Base-by-base conservation (phyloP, 2,797 vertebrate genomes). In the Scleropages formosus region DNA sequence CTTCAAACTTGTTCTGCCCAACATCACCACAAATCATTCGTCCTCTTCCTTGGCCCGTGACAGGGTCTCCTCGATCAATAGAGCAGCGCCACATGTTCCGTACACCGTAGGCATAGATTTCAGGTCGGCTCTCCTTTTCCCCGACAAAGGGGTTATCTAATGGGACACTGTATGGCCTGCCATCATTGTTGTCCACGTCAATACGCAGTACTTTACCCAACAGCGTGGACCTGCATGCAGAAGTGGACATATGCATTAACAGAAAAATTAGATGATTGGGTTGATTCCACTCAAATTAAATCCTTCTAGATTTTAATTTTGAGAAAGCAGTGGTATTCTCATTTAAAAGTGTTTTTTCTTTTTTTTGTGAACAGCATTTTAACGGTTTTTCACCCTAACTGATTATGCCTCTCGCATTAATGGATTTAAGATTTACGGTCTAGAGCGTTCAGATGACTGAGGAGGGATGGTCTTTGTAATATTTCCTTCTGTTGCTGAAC, bases 81-180 rank as follows among this genome's bases (percentile, higher is more conserved):
- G 93, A 94, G 82, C 94, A 94, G 11, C 93, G 90, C 94, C 94
- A 94, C 94, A 94, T 94, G 85, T 94, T 95, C 62, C 94, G 90
- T 70, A 93, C 93, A 0, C 94, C 93, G 12, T 92, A 94, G 8
- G 94, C 94, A 47, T 91, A 95, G 80, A 94, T 84, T 84, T 95
- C 93, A 61, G 93, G 88, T 31, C 75, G 81, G 6, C 90, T 22
- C 1, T 67, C 80, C 4, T 77, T 84, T 56, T 95, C 92, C 6
- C 77, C n/a, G 24, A 93, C 11, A 49, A 95, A 94, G 0, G 94
- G 94, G 78, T 95, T 95, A 82, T 94, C 93, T 26, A 88, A 82
- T 2, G 94, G 94, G 75, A 95, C 88, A 68, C 88, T 91, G 82
- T 94, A 94, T 0, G 93, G 91, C 66, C 87, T 78, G 0, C 87